Conservation (phyloP, 2,888 invertebrate genomes). For the Dolomedes plantarius region DNA sequence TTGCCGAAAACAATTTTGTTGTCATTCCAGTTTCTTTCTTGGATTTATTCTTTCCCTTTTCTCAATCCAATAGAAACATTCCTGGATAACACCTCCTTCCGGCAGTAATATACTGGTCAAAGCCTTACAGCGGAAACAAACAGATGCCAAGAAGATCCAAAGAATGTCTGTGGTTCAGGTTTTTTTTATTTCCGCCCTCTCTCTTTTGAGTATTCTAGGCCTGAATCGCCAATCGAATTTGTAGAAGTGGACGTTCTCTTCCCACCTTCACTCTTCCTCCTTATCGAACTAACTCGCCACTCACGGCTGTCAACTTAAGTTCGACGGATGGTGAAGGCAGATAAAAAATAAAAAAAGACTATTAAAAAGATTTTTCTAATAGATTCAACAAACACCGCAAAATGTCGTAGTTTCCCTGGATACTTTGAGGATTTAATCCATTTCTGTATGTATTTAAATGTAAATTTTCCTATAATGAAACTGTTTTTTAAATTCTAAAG, state of each 20-base stretch:
- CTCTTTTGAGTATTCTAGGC: not conserved
- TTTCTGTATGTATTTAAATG: no score
- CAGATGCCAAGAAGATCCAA: not conserved
- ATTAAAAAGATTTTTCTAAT: not conserved
- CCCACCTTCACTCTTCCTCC: not conserved
- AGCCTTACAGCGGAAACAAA: not conserved
- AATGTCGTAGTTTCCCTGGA: not conserved
- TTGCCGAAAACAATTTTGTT: no score
- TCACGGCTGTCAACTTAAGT: not conserved
- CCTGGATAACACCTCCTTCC: no score
- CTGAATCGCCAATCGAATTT: slow-evolving; percentile 14
- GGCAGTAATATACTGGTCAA: not conserved
- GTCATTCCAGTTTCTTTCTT: no score
- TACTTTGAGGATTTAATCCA: no score
- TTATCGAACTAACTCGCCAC: not conserved
- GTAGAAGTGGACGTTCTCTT: not conserved
- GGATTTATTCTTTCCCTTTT: no score
- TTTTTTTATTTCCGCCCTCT: not conserved
- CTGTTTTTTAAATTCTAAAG: no score
- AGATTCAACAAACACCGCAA: not conserved
- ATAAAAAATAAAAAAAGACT: not conserved
- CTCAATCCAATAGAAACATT: no score
- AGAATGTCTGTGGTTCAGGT: not conserved
- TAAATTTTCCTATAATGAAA: no score
- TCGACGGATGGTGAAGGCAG: not conserved